phyloP scores from a whole-genome alignment of 1,140 invertebrate species.

The Eriosoma lanigerum region DNA sequence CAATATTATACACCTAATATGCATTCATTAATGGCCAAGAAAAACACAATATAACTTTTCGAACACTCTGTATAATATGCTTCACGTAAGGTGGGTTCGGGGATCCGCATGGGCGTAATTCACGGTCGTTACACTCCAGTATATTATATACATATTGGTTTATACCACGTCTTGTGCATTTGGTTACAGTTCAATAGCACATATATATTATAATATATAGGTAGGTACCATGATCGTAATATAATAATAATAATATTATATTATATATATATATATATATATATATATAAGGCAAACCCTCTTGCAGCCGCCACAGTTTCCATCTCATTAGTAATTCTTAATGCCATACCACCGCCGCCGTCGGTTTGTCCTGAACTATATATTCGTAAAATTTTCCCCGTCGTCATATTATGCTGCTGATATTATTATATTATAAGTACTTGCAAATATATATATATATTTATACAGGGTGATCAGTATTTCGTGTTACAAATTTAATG shows the following conservation, averaged over 20 bases:
- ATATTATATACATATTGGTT: slow-evolving; percentile 6
- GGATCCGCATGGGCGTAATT: slow-evolving; percentile 35
- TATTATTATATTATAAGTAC: slow-evolving; percentile 1
- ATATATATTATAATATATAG: no score
- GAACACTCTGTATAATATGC: no score
- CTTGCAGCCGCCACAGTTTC: slow-evolving; percentile 30
- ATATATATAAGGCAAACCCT: slow-evolving; percentile 7
- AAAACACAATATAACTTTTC: no score
- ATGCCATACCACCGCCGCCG: slow-evolving; percentile 12
- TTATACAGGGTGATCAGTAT: no score
- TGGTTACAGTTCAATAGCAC: no score
- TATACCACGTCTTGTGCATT: background rate
- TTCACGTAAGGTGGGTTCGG: background rate
- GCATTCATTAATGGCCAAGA: no score
- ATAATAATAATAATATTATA: background rate
- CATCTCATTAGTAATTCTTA: slow-evolving; percentile 50
- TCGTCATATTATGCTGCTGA: background rate
- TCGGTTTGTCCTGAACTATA: background rate
- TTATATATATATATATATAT: slow-evolving; percentile 1
- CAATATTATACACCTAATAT: no score
- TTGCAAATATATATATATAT: no score
- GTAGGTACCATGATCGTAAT: no score
- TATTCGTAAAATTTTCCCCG: background rate
- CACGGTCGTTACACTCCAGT: slow-evolving; percentile 42
- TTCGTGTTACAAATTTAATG: no score